Base-by-base conservation (phyloP, 1,140 invertebrate genomes). In the Nasonia vitripennis region DNA sequence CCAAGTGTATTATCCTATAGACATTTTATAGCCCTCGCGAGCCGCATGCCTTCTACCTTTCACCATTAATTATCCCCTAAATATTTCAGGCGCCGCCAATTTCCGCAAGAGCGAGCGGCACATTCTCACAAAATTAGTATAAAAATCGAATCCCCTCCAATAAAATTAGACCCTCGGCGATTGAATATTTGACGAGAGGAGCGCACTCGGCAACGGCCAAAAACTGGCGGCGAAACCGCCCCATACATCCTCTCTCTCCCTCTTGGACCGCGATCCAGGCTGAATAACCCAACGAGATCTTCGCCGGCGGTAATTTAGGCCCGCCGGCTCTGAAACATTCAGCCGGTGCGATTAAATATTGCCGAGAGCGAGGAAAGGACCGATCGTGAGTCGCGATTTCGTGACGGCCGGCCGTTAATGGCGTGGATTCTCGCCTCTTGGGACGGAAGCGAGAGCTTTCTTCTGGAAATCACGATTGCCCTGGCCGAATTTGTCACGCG, bases 391-490 rank as follows among this genome's bases (percentile, higher is more conserved):
- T 12, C 20, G 78, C 86, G 88, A 79, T 87, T 89, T 86, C 89
- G 89, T 91, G 90, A 88, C 87, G 78, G 80, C 37, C 81, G 84
- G 81, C 87, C 88, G 88, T 90, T 90, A 89, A 90, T 89, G 86
- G 27, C 12, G 34, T 73, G 82, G 82, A 88, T 89, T 88, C 78
- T 86, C 85, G 87, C 86, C 75, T 87, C 87, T 5, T 68, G 6
- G 23, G 10, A 62, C 55, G 55, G 55, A 62, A 62, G 27, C 27
- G 20, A 11, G 68, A 55, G 51, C 67, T 87, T 73, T 71, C 78
- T 75, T 88, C 86, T 37, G 48, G 37, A 71, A 80, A 85, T 80
- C 83, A 77, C 86, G 85, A 88, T 88, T 83, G 84, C 84, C 86
- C 86, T 62, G 55, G 77, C 85, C 88, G 84, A 88, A 88, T 87